Evolutionary conservation across 1,140 invertebrate genomes (phyloP).

Genomic region (Plodia interpunctella): DNA sequence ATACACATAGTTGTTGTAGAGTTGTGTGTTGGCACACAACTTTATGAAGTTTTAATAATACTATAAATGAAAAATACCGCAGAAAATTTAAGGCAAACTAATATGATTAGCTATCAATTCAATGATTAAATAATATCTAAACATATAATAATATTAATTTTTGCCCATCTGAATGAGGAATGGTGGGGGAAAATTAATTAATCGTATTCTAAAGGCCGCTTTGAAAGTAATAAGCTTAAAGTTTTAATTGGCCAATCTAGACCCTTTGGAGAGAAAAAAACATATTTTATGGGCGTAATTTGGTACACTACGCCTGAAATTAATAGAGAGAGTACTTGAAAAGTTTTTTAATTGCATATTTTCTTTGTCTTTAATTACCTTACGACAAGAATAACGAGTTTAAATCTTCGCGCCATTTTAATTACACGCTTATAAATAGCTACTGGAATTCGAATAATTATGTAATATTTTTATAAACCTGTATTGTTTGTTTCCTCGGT

Average conservation of each 20-base stretch:
- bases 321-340: neutral
- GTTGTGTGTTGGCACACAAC: no score
- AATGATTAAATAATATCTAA: conserved; percentile 6
- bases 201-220: conserved; percentile 13
- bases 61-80: no score
- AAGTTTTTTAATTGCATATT: conserved; percentile 6
- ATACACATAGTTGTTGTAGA: no score
- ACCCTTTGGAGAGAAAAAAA: conserved; percentile 10
- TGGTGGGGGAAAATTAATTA: conserved; percentile 12
- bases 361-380: neutral
- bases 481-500: no score
- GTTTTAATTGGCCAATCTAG: conserved; percentile 14
- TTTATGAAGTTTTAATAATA: no score
- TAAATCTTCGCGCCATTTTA: no score
- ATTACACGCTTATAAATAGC: no score
- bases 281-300: conserved; percentile 11
- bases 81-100: no score
- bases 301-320: conserved; percentile 3
- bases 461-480: no score
- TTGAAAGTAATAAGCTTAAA: conserved; percentile 15
- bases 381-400: no score
- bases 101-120: neutral
- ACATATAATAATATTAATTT: conserved; percentile 11
- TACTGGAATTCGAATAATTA: no score
- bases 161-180: conserved; percentile 3